Evolutionary conservation across 2,888 invertebrate genomes (phyloP).

Genomic region (Drosophila mimica): DNA sequence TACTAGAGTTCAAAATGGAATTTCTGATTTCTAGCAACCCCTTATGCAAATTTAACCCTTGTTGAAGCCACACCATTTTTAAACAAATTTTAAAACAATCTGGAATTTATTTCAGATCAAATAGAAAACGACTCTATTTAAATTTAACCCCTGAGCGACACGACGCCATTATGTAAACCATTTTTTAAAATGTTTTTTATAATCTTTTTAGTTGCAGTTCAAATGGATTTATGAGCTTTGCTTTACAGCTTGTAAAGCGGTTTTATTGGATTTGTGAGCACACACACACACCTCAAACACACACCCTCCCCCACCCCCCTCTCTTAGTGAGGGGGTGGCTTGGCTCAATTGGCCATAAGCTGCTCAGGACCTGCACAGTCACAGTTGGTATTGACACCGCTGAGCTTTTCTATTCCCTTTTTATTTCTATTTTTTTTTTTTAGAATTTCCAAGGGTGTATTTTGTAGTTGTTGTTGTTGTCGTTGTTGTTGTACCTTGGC

Average conservation of each 20-base stretch:
- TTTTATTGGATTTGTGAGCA: conserved; percentile 82
- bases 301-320: not conserved
- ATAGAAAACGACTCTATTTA: not conserved
- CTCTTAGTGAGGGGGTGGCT: not conserved
- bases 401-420: conserved; percentile 55
- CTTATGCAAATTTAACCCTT: conserved; percentile 53
- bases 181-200: conserved; percentile 10
- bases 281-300: conserved; percentile 4
- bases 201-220: conserved; percentile 19
- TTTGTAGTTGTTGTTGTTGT: not conserved
- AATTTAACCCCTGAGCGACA: not conserved
- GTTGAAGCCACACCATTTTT: conserved; percentile 18
- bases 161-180: conserved; percentile 14
- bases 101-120: not conserved
- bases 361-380: conserved; percentile 69
- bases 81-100: not conserved
- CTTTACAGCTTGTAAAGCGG: conserved; percentile 82
- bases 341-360: conserved; percentile 79
- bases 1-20: not conserved
- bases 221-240: conserved; percentile 70
- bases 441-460: conserved; percentile 50
- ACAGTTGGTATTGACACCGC: conserved; percentile 80
- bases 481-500: conserved; percentile 10
- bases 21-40: not conserved
- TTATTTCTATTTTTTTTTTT: conserved; percentile 27